phyloP scores from a whole-genome alignment of 2,113 vertebrate genomes.

The Poeciliopsis retropinna region DNA sequence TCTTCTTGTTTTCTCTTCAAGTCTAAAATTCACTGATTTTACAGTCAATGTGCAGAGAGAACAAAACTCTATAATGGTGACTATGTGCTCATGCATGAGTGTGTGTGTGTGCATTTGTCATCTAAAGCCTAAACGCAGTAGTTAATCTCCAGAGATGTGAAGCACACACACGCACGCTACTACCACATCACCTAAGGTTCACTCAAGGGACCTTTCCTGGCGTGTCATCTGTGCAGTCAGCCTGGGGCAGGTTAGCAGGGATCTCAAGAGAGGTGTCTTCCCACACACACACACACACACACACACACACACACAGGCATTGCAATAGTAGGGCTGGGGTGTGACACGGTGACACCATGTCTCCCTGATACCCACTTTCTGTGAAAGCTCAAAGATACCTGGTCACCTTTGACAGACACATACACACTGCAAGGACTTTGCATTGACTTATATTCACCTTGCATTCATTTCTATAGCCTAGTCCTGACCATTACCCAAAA shows the following conservation, averaged over 20 bases:
- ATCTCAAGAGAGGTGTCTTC: slow-evolving; percentile 46
- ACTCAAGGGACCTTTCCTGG: slow-evolving; percentile 57
- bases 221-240: slow-evolving; percentile 58
- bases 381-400: slow-evolving; percentile 60
- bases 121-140: slow-evolving; percentile 25
- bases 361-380: slow-evolving; percentile 67
- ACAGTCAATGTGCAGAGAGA: slow-evolving; percentile 41
- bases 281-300: slow-evolving; percentile 16
- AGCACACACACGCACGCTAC: slow-evolving; percentile 53
- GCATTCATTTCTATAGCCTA: too few species aligned
- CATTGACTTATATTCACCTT: too few species aligned
- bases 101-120: slow-evolving; percentile 27
- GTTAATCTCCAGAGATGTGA: slow-evolving; percentile 55
- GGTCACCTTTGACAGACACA: slow-evolving; percentile 54
- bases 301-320: slow-evolving; percentile 16
- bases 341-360: slow-evolving; percentile 67
- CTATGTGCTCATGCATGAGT: slow-evolving; percentile 19
- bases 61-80: slow-evolving; percentile 30
- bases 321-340: slow-evolving; percentile 45
- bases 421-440: neutral
- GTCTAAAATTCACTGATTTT: slow-evolving; percentile 50
- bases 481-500: too few species aligned
- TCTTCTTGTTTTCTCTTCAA: slow-evolving; percentile 7
- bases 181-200: slow-evolving; percentile 61
- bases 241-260: slow-evolving; percentile 36